Evolutionary conservation across 1,140 invertebrate species (phyloP).

Genomic region (Monochamus saltuarius): DNA sequence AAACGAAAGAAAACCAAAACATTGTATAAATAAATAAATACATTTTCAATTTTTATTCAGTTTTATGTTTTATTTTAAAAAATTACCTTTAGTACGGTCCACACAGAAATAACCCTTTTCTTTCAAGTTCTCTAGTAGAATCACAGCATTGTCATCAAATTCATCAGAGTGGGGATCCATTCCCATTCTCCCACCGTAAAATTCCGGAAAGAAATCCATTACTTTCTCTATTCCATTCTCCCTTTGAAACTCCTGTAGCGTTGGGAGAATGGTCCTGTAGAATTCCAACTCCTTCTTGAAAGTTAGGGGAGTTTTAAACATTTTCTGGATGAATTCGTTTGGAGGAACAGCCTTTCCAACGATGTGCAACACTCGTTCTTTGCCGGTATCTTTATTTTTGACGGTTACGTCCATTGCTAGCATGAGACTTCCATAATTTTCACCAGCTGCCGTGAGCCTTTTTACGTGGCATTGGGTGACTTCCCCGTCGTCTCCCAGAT

Average conservation of each 20-base stretch:
- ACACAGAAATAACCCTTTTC: constrained; percentile 2
- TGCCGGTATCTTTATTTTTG: constrained; percentile 33
- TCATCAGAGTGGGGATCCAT: constrained; percentile 36
- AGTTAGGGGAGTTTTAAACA: constrained; percentile 58
- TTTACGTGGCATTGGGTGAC: too few species aligned
- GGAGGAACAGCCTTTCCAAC: constrained; percentile 58
- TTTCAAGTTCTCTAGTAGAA: constrained; percentile 58
- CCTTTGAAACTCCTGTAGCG: constrained; percentile 53
- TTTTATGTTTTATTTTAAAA: too few species aligned
- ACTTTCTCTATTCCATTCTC: constrained; percentile 49
- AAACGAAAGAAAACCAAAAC: too few species aligned
- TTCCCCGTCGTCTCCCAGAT: too few species aligned
- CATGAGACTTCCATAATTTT: constrained; percentile 27
- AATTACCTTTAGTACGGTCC: too few species aligned
- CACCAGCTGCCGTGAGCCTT: constrained; percentile 4
- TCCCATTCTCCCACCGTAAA: constrained; percentile 55
- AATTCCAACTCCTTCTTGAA: constrained; percentile 59
- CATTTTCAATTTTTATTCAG: too few species aligned
- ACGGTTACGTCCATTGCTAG: constrained; percentile 22
- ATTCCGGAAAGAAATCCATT: constrained; percentile 52
- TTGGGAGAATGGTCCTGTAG: constrained; percentile 54
- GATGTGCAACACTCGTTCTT: constrained; percentile 46
- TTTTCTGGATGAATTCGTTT: constrained; percentile 54
- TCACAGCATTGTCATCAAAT: constrained; percentile 57
- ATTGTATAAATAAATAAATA: too few species aligned